Conservation (phyloP, 1,140 invertebrate species). For the Leptopilina clavipes region DNA sequence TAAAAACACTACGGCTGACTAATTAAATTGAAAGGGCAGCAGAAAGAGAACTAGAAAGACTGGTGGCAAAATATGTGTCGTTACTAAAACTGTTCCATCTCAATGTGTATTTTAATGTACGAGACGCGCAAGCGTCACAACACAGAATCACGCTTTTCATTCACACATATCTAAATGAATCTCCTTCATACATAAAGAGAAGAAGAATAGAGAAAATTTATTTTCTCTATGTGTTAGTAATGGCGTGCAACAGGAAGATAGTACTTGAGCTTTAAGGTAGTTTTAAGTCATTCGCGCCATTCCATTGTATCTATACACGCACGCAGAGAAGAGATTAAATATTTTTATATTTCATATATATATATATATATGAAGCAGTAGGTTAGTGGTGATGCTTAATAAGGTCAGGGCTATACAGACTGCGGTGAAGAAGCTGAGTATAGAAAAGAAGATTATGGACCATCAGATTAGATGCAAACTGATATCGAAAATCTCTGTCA, state of each 20-base stretch:
- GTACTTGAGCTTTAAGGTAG: neutral
- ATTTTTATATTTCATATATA: constrained; percentile 1
- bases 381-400: constrained; percentile 14
- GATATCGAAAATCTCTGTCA: constrained; percentile 1
- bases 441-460: constrained; percentile 21
- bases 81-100: neutral
- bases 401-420: constrained; percentile 18
- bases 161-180: neutral
- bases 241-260: constrained; percentile 12
- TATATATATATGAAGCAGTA: neutral
- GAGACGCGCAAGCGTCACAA: constrained; percentile 20
- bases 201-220: neutral
- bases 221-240: neutral
- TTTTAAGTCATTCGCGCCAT: neutral
- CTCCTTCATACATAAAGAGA: neutral
- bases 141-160: constrained; percentile 31
- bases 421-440: constrained; percentile 9
- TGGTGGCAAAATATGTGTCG: constrained; percentile 26
- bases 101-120: neutral
- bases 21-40: constrained; percentile 5
- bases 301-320: neutral
- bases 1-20: neutral
- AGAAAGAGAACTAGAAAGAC: neutral
- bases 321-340: neutral
- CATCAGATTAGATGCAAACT: neutral